A percentile compares a stretch with the other conserved stretches of the same genome.
Evolutionary conservation across 2,113 vertebrate species (phyloP).

Genomic region (Puma concolor): DNA sequence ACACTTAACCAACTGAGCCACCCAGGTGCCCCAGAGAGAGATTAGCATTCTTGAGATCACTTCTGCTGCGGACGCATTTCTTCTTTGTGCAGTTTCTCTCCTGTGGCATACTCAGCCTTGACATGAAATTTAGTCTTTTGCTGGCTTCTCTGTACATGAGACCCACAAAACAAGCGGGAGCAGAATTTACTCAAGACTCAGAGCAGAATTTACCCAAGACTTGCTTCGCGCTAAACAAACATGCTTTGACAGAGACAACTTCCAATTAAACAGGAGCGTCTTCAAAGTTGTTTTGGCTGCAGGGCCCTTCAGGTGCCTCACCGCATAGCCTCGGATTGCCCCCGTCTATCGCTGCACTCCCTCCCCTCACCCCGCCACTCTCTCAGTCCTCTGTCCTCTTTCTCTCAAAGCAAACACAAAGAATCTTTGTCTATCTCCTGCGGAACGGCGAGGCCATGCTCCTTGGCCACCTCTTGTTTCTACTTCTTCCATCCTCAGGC

Average conservation of each 20-base stretch:
- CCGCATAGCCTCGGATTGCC: too few species aligned
- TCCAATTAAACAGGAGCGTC: not conserved
- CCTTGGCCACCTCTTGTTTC: not conserved
- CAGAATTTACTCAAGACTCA: not conserved
- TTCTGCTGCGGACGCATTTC: not conserved
- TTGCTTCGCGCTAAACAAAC: not conserved
- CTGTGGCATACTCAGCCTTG: not conserved
- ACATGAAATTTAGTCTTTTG: not conserved
- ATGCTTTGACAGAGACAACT: not conserved
- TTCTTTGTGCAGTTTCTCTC: not conserved
- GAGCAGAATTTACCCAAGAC: not conserved
- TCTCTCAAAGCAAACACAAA: not conserved
- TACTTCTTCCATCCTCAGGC: accelerated
- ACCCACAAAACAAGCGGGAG: not conserved
- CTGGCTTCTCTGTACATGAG: not conserved
- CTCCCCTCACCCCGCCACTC: accelerated
- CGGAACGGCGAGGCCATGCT: not conserved
- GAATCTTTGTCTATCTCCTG: not conserved
- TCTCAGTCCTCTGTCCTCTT: not conserved
- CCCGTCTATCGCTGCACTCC: too few species aligned
- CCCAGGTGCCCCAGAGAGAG: too few species aligned
- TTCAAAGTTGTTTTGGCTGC: not conserved
- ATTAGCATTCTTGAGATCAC: not conserved
- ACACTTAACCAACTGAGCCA: too few species aligned
- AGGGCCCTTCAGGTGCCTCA: not conserved